Base-by-base conservation (phyloP, 2,797 vertebrate genomes). In the Pampus argenteus region DNA sequence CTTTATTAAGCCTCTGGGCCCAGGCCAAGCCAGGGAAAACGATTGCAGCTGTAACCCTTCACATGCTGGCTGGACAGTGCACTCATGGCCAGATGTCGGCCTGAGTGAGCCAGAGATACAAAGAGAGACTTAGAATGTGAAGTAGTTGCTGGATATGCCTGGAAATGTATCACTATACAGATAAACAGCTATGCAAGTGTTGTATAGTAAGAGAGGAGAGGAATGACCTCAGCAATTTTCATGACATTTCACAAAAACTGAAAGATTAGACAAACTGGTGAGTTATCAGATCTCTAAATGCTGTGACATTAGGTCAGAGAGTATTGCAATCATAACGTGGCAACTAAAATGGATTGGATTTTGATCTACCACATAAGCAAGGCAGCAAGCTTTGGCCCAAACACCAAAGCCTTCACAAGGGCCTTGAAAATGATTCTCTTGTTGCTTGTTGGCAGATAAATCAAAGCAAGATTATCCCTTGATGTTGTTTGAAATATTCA, bases 1-100 rank as follows among this genome's bases (percentile, higher is more conserved):
- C 89, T 95, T 93, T 94, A 95, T 94, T 94, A 95, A 95, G 84
- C 93, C 92, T 93, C 90, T 94, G 92, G 92, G 92, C 76, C 82
- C 65, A 71, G 86, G 91, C 92, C 91, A 94, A 91, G 88, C 90
- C 85, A 89, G 89, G 84, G 83, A 87, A 92, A 94, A 90, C 84
- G 76, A 85, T 90, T 85, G 77, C 91, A 94, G 91, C 91, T 93
- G 92, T 94, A 94, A 95, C 93, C 92, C 91, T 91, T 94, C 84
- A 82, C 76, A 80, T 87, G 80, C 91, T 87, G 85, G 78, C 79
- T 81, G 79, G 55, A 84, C 72, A 60, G 54, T 54, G 61, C 76
- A 66, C 76, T 79, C 81, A 45, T 0, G 76, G 75, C 85, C 84
- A 85, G 85, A 90, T 91, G 79, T 83, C 36, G 17, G 70, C 17